Base-by-base conservation (phyloP, 2,888 invertebrate species). In the Camptogramma bilineatum region DNA sequence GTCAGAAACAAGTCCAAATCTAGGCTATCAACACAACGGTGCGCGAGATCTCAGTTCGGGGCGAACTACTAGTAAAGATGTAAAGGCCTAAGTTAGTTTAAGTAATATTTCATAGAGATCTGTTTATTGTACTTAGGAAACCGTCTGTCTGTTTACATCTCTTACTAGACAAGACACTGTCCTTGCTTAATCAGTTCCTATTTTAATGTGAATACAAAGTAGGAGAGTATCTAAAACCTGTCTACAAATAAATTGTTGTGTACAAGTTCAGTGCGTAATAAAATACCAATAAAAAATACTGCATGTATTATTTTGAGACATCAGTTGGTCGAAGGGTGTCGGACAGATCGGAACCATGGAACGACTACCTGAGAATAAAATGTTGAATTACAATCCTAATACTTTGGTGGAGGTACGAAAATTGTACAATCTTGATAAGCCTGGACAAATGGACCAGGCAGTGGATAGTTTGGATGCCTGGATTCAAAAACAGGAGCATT, bases 401-500 rank as follows among this genome's bases (percentile, higher is more conserved):
- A 73, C 73, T 0, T 24, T 79, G 24, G 3, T 53, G 0, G 59
- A 5, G 42, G 46, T 80, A 0, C 68, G 79, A 28, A 73, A 60
- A 48, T 48, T 69, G 10, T 75, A 71, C 17, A 72, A 72, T 47
- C 61, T 80, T 8, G 75, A 79, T n/a, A 75, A 75, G 28, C 73
- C 75, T 1, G 75, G 73, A 3, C 68, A 72, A n/a, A 77, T 81
- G 54, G 70, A 73, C 2, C 72, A 77, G 19, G 72, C 74, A 1
- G 61, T 80, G 0, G 69, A 75, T 19, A 62, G 69, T n/a, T 55
- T 80, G 44, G 70, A 74, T n/a, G 68, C 69, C 4, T 81, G 80
- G 80, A 51, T 78, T 0, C 62, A 75, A 44, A 73, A 76, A 24
- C 82, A 82, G 50, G 58, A 64, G 5, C 80, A 82, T 68, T 76